Evolutionary conservation across 2,888 invertebrate genomes (phyloP).

Genomic region (Limnephilus auricula): DNA sequence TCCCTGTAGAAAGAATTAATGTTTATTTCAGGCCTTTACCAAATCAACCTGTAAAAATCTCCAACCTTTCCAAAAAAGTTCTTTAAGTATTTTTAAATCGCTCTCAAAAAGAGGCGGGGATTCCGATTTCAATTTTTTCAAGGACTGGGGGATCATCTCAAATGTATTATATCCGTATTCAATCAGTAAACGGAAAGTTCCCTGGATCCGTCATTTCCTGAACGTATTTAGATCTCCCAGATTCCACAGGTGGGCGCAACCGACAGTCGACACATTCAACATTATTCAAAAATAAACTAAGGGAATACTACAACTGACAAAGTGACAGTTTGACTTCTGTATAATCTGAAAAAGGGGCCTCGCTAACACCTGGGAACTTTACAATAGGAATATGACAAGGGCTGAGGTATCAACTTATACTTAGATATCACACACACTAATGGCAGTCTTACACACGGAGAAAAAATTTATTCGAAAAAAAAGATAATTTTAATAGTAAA

Average conservation of each 20-base stretch:
- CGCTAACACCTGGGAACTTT: conserved; percentile 25
- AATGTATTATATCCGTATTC: neutral
- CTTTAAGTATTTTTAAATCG: too few relatives aligned
- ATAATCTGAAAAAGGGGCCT: neutral
- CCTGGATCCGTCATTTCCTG: conserved; percentile 53
- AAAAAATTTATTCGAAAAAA: too few relatives aligned
- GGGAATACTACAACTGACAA: neutral
- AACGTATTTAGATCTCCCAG: conserved; percentile 57
- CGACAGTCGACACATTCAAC: conserved; percentile 2
- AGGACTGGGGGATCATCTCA: too few relatives aligned
- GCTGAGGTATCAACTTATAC: neutral
- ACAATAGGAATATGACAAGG: neutral
- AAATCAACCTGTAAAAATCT: too few relatives aligned
- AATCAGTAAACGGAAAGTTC: neutral
- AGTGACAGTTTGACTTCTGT: conserved; percentile 32
- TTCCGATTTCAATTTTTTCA: too few relatives aligned
- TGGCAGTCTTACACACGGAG: too few relatives aligned
- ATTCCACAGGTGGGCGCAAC: conserved; percentile 56
- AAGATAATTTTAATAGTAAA: too few relatives aligned
- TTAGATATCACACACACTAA: neutral
- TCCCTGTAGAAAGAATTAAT: too few relatives aligned
- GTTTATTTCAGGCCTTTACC: too few relatives aligned
- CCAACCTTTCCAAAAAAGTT: too few relatives aligned
- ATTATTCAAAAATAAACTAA: neutral
- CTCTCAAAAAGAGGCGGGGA: too few relatives aligned